A percentile compares a stretch with the other conserved stretches of the same genome.
These are phyloP conservation scores for Pagrus major DNA, from an alignment of 2,113 vertebrate genomes.

Conservation along the genomic window DNA sequence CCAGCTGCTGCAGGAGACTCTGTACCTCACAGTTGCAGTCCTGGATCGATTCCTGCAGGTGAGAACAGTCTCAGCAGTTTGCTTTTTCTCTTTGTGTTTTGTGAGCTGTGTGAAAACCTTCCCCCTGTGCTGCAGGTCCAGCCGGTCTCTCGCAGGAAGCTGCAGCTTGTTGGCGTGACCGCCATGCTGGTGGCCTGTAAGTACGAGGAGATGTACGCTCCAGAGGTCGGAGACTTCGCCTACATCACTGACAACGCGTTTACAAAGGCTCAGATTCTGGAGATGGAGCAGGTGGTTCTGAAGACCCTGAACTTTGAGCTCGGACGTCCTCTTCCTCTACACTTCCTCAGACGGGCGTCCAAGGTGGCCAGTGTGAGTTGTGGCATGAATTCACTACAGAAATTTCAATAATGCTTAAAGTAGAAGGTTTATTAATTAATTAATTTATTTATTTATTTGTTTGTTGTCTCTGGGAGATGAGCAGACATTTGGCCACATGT, in stretches of 20 bases:
- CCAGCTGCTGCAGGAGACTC: conserved; percentile 93
- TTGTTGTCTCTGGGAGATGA: no score
- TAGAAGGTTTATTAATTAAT: no score
- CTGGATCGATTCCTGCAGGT: conserved; percentile 95
- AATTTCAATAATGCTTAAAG: no score
- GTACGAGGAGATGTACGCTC: conserved; percentile 93
- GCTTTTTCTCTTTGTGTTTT: neutral
- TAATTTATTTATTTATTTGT: no score
- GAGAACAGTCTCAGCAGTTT: neutral
- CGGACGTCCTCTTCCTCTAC: conserved; percentile 92
- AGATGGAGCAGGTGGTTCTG: conserved; percentile 92
- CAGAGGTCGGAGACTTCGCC: conserved; percentile 91
- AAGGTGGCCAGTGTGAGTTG: conserved; percentile 89
- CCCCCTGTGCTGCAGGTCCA: conserved; percentile 81
- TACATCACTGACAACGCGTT: conserved; percentile 95
- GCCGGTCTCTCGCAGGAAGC: conserved; percentile 88
- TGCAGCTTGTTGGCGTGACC: conserved; percentile 93
- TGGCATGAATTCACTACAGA: no score
- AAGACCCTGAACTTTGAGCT: conserved; percentile 88
- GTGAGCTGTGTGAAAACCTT: accelerated
- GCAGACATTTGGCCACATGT: no score
- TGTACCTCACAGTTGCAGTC: conserved; percentile 93
- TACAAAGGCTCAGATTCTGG: conserved; percentile 87
- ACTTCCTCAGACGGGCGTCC: conserved; percentile 93
- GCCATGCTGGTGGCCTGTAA: conserved; percentile 93